Conservation (phyloP, 2,113 vertebrate genomes). For the Gallinago undulata region DNA sequence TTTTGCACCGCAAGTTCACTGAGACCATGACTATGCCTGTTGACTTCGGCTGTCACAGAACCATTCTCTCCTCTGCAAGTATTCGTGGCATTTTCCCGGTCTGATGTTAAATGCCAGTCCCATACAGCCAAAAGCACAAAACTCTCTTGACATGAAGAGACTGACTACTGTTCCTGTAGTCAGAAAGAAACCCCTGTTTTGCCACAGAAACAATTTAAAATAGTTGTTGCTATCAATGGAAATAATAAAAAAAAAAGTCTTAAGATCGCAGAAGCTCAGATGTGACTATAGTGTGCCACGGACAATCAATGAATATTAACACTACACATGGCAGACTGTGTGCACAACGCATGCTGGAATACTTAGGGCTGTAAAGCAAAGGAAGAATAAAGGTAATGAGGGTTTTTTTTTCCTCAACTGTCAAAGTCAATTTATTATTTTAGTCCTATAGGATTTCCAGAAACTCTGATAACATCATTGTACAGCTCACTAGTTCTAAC, state of each 20-base stretch:
- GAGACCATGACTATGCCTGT: not conserved
- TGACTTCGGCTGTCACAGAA: not conserved
- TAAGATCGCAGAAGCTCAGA: constrained; percentile 33
- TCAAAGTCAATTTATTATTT: constrained; percentile 76
- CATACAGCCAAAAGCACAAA: not conserved
- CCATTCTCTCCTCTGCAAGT: not conserved
- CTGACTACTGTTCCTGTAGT: not conserved
- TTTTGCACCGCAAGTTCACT: not conserved
- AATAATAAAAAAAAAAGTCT: constrained; percentile 1
- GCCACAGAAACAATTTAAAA: not conserved
- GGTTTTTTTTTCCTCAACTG: constrained; percentile 38
- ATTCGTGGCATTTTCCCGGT: not conserved
- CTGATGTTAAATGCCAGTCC: not conserved
- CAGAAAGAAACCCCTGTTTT: not conserved
- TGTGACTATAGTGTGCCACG: constrained; percentile 4
- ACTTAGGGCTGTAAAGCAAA: constrained; percentile 39
- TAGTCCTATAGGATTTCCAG: constrained; percentile 70
- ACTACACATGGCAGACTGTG: not conserved
- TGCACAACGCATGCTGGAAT: constrained; percentile 43
- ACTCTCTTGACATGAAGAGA: not conserved
- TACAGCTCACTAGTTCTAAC: constrained; percentile 65
- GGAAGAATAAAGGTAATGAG: constrained; percentile 62
- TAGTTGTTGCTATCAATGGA: not conserved
- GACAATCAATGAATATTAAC: constrained; percentile 46
- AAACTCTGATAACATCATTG: constrained; percentile 71